Base-by-base conservation (phyloP, 1,140 invertebrate genomes). In the Himalopsyche phryganea region DNA sequence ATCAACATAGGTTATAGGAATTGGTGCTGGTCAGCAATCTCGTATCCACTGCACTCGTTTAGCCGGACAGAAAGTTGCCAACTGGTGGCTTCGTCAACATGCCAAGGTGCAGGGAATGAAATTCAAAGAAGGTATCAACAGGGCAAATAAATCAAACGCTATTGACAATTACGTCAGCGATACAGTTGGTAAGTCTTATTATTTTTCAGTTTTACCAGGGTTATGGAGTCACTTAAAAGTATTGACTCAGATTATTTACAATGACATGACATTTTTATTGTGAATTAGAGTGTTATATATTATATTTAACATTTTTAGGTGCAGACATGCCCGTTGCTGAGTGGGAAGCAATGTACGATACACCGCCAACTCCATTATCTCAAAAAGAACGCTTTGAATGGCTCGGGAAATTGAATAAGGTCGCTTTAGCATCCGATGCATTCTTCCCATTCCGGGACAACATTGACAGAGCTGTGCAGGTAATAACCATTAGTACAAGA, bases 381-480 rank as follows among this genome's bases (percentile, higher is more conserved):
- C 77, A 83, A 61, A 70, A 76, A 23, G 91, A 98, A 58, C 85
- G 85, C 51, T 71, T 78, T 0, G 82, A 88, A 6, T 98, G 96
- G 96, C 75, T 92, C 3, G 79, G 77, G 11, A 77, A 90, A 61
- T 74, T 98, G 68, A 83, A 84, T 40, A 85, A 85, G n/a, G 96
- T 98, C 6, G 87, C 90, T 13, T 75, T 99, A 0, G 93, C 93
- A n/a, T 98, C 96, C 0, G 96, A 99, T 79, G 96, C 96, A 0
- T 98, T 98, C 80, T 98, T 99, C 77, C 96, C 96, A 32, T 98
- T 98, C 81, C 83, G 94, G 65, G 97, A 99, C 68, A 99, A 98
- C 69, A 89, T 99, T 46, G 96, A 99, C 73, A 83, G 96, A 66
- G 96, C 96, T 55, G 80, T 82, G 65, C 83, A 93, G 83, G 94